phyloP scores from a whole-genome alignment of 2,888 invertebrate species.

The Syrphus vitripennis region DNA sequence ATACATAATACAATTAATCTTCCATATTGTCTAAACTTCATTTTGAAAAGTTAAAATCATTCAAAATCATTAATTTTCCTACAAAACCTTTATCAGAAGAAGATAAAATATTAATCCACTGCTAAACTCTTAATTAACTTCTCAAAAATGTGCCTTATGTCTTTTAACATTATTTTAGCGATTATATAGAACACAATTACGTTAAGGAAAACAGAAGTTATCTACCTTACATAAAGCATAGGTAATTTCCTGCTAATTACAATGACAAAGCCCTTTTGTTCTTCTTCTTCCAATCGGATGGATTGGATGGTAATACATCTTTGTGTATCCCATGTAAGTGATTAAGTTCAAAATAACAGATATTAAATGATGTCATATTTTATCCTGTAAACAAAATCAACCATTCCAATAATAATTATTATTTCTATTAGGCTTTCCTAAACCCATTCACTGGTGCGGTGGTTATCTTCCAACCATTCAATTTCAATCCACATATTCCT shows the following conservation, averaged over 20 bases:
- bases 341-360: not conserved
- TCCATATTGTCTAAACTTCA: too few species aligned
- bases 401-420: not conserved
- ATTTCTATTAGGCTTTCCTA: not conserved
- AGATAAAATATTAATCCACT: too few species aligned
- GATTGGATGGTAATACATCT: not conserved
- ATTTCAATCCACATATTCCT: not conserved
- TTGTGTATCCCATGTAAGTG: too few species aligned
- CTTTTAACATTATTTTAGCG: not conserved
- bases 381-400: not conserved
- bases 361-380: not conserved
- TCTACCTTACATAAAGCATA: too few species aligned
- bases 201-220: too few species aligned
- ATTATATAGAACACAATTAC: not conserved
- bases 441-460: too few species aligned
- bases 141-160: not conserved
- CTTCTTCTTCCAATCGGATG: not conserved
- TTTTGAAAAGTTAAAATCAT: too few species aligned
- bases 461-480: not conserved
- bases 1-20: too few species aligned
- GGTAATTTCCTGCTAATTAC: not conserved
- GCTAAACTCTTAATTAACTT: too few species aligned
- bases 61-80: too few species aligned
- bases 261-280: not conserved
- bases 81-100: too few species aligned